Conservation (phyloP, 2,113 vertebrate genomes). For the Oostethus manadensis region DNA sequence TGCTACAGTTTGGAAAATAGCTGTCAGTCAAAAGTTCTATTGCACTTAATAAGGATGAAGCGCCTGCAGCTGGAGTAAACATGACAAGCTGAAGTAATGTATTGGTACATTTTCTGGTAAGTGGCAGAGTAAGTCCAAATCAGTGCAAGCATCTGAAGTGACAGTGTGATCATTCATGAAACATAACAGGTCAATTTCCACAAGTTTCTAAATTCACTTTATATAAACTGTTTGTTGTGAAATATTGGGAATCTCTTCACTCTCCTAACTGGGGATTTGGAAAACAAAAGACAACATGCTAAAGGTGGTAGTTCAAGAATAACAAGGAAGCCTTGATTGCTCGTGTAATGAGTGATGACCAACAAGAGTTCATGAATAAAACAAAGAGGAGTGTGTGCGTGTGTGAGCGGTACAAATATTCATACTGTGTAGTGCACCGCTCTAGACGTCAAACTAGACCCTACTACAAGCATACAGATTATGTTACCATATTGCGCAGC, state of each 20-base stretch:
- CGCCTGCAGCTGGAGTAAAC: background rate
- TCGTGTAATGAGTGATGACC: constrained; percentile 41
- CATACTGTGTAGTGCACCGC: constrained; percentile 11
- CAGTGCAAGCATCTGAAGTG: background rate
- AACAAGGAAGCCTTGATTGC: constrained; percentile 23
- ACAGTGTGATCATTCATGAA: background rate
- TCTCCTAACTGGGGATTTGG: background rate
- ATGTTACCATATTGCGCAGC: constrained; percentile 29
- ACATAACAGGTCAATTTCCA: background rate
- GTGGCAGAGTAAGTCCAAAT: background rate
- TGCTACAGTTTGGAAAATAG: background rate
- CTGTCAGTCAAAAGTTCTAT: background rate
- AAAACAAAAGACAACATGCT: constrained; percentile 26
- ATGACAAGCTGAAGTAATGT: background rate
- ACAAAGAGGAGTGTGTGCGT: constrained; percentile 17
- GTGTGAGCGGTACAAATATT: constrained; percentile 19
- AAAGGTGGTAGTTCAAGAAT: constrained; percentile 19
- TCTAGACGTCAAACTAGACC: constrained; percentile 15
- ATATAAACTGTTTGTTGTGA: background rate
- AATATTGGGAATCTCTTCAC: background rate
- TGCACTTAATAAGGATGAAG: background rate
- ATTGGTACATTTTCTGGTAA: background rate
- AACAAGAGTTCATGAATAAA: constrained; percentile 45
- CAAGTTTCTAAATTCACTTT: background rate
- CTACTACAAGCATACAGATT: constrained; percentile 25